Percentiles rank a stretch among this genome's conserved stretches.
Evolutionary conservation across 2,797 vertebrate species (phyloP).

Genomic region (Acropternis orthonyx): DNA sequence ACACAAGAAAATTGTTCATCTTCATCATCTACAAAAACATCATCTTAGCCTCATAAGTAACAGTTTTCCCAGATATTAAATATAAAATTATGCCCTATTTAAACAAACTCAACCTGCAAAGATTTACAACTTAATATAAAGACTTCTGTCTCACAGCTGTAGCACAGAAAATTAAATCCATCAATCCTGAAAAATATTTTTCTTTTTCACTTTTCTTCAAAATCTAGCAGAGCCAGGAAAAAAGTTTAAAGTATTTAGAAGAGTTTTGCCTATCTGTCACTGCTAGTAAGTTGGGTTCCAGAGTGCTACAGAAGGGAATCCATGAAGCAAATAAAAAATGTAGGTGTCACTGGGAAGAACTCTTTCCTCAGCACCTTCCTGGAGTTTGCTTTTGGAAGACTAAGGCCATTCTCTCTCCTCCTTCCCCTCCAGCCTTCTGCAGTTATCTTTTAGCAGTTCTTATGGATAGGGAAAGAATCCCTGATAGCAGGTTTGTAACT

Average conservation of each 20-base stretch:
- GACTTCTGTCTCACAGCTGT: neutral
- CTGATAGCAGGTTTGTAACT: neutral
- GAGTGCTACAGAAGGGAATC: neutral
- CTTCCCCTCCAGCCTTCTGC: neutral
- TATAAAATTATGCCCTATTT: slow-evolving; percentile 30
- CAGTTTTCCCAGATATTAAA: neutral
- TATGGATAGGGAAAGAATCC: neutral
- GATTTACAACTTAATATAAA: slow-evolving; percentile 56
- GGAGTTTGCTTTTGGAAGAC: neutral
- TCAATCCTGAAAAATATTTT: slow-evolving; percentile 34
- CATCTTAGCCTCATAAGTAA: neutral
- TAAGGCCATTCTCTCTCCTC: neutral
- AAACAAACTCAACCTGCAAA: slow-evolving; percentile 28
- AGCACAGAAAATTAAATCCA: slow-evolving; percentile 52
- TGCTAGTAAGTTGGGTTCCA: neutral
- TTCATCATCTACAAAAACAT: neutral
- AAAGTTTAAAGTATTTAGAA: slow-evolving; percentile 28
- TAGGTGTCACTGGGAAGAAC: neutral
- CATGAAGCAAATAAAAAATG: neutral
- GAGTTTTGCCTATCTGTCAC: neutral
- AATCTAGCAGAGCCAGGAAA: neutral
- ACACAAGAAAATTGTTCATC: neutral
- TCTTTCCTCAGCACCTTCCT: neutral
- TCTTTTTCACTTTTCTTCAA: neutral
- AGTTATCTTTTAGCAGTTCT: neutral